These are phyloP conservation scores for Leucophenga montana DNA, from an alignment of 2,888 invertebrate species.

Conservation along the genomic window DNA sequence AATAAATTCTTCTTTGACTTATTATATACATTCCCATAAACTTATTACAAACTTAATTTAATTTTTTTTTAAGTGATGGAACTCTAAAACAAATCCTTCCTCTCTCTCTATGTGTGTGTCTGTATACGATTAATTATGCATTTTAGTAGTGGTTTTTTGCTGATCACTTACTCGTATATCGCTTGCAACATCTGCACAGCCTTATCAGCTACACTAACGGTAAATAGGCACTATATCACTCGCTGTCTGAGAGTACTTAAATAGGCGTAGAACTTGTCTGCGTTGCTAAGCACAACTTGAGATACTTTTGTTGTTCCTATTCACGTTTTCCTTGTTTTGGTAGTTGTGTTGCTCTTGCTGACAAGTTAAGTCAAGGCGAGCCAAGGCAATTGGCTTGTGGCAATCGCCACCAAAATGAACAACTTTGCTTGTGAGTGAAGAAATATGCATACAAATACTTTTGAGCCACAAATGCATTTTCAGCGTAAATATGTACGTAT, in stretches of 20 bases:
- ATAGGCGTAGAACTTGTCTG: conserved; percentile 49
- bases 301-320: not conserved
- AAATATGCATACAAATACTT: conserved; percentile 2
- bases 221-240: conserved; percentile 64
- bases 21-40: no score
- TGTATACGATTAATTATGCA: conserved; percentile 60
- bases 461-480: not conserved
- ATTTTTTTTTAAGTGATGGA: not conserved
- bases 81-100: conserved; percentile 7
- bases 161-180: conserved; percentile 11
- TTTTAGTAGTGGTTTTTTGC: conserved; percentile 50
- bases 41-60: not conserved
- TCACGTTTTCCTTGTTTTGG: not conserved
- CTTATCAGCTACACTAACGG: conserved; percentile 55
- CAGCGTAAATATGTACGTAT: no score
- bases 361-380: no score
- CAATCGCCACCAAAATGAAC: no score
- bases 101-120: not conserved
- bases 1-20: no score
- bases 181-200: conserved; percentile 26
- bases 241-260: conserved; percentile 56
- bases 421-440: no score
- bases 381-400: no score
- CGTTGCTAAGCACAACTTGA: not conserved
- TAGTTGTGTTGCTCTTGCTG: conserved; percentile 6